Evolutionary conservation across 2,888 invertebrate genomes (phyloP), one percentile per base, ranked within the genome.

Genomic region (Plebejus argus): DNA sequence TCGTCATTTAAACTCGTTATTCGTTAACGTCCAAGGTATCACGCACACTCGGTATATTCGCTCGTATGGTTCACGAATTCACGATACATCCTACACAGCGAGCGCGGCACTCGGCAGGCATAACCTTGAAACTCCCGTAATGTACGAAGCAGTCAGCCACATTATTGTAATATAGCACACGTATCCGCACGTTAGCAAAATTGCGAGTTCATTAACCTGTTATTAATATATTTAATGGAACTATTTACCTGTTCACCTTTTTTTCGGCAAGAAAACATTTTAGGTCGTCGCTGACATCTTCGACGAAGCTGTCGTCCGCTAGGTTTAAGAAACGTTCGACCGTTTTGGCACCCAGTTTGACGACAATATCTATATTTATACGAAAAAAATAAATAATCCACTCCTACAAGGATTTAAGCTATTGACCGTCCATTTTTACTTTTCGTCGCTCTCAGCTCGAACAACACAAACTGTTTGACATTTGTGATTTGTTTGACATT

Each of bases 271-370:
- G 84, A 88, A 93, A 94, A 89, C 91, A 92, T 92, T 88, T 92
- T 84, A 94, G 81, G 90, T 94, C 94, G 86, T 94, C 93, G 86
- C 88, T 91, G 82, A 94, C 94, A 91, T 94, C 93, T 82, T 93
- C 92, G 85, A 94, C 88, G 84, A 94, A 94, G 85, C 89, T 90
- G 81, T 88, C 89, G 87, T 94, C 94, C 82, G 94, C 94, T 83
- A 92, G 89, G 86, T 86, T 91, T 82, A 94, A 85, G 84, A 94
- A 92, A 85, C 91, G 90, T 83, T 93, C 93, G 80, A 93, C 90
- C 84, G 92, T 92, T 92, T 93, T 94, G 91, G 94, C 88, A 94
- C 94, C 94, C 94, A 94, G 94, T 86, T 94, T 94, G 93, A 88
- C 91, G 83, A 80, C 77, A 77, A 78, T 78, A 78, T 80, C 77